Conservation (phyloP, 2,888 invertebrate genomes). For the Aelia acuminata region DNA sequence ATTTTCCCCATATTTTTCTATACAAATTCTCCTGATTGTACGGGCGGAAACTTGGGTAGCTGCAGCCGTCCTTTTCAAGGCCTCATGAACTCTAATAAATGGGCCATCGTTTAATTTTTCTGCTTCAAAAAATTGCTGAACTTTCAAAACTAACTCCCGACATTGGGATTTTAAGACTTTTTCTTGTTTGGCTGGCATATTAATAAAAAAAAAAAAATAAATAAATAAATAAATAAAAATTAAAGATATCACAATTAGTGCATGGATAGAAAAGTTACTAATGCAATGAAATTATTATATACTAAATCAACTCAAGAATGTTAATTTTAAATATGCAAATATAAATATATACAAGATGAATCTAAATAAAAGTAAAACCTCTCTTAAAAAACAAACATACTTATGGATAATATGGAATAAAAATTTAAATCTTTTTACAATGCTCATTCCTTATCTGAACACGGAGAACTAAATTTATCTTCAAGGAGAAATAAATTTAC, state of each 20-base stretch:
- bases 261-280: background rate
- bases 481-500: no score
- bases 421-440: no score
- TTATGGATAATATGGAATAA: no score
- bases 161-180: conserved; percentile 20
- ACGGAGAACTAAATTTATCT: no score
- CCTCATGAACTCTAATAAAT: background rate
- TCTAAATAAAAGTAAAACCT: no score
- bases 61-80: background rate
- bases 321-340: no score
- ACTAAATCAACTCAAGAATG: no score
- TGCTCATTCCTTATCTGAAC: no score
- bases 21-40: background rate
- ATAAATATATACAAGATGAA: no score
- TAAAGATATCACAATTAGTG: background rate
- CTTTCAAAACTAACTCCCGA: conserved; percentile 5
- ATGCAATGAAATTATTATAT: no score
- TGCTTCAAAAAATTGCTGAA: background rate
- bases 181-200: background rate
- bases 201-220: background rate
- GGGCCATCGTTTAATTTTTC: background rate
- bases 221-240: background rate
- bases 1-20: background rate
- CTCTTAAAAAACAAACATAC: no score
- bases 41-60: background rate